phyloP scores from a whole-genome alignment of 2,888 invertebrate species.

The Conchocele bisecta region DNA sequence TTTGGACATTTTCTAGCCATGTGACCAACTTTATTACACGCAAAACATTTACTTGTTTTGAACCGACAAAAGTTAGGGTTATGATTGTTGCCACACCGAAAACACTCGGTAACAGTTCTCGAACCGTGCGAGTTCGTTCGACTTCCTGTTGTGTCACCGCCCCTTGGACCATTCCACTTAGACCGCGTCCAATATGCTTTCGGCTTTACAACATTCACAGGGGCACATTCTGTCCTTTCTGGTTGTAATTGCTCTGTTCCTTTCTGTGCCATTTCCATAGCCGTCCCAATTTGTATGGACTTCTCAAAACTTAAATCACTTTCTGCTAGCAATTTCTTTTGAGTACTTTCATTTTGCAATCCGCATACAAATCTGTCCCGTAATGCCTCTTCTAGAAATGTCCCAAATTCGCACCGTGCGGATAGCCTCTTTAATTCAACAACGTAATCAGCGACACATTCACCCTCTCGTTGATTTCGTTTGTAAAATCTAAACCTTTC shows the following conservation, averaged over 20 bases:
- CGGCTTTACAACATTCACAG: neutral
- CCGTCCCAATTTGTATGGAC: conserved; percentile 4
- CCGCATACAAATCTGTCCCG: conserved; percentile 37
- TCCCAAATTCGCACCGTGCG: conserved; percentile 23
- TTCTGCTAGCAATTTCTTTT: conserved; percentile 27
- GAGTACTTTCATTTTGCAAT: conserved; percentile 9
- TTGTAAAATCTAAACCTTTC: conserved; percentile 34
- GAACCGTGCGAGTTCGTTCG: neutral
- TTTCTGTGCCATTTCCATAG: conserved; percentile 44
- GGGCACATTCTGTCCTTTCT: neutral
- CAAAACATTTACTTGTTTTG: conserved; percentile 26
- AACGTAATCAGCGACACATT: conserved; percentile 22
- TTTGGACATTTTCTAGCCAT: conserved; percentile 8
- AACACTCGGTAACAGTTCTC: conserved; percentile 2
- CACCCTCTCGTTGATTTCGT: conserved; percentile 24
- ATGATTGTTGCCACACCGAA: conserved; percentile 27
- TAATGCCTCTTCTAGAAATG: conserved; percentile 24
- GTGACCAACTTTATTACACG: conserved; percentile 28
- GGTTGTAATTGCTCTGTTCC: no score
- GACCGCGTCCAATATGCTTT: no score
- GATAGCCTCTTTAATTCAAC: conserved; percentile 4
- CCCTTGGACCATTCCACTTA: no score
- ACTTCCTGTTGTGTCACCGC: no score
- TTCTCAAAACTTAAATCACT: conserved; percentile 9
- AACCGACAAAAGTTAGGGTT: conserved; percentile 6